A percentile compares a stretch with the other conserved stretches of the same genome.
phyloP scores from a whole-genome alignment of 1,140 invertebrate genomes.

The Tetranychus cinnabarinus region DNA sequence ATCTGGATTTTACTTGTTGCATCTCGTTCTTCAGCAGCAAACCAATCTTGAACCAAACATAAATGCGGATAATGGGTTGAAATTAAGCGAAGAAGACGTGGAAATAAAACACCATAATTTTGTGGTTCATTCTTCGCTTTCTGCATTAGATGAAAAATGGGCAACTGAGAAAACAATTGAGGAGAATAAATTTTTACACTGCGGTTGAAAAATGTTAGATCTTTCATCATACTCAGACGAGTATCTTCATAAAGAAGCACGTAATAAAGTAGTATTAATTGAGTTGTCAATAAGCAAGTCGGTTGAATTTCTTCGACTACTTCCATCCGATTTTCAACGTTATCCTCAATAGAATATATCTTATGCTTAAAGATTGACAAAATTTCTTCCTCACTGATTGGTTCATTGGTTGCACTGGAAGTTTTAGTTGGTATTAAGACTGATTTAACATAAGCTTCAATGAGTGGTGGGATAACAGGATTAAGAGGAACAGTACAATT shows the following conservation, averaged over 20 bases:
- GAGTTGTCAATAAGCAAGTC: slow-evolving; percentile 42
- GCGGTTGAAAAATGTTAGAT: slow-evolving; percentile 34
- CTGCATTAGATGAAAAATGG: slow-evolving; percentile 65
- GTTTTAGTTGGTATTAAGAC: slow-evolving; percentile 40
- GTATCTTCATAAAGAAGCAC: slow-evolving; percentile 77
- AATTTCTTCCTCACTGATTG: slow-evolving; percentile 72
- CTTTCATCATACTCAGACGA: slow-evolving; percentile 48
- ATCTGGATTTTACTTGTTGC: slow-evolving; percentile 1
- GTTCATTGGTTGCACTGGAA: slow-evolving; percentile 49
- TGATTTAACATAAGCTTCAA: slow-evolving; percentile 86
- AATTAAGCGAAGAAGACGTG: slow-evolving; percentile 53
- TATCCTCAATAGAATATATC: slow-evolving; percentile 25
- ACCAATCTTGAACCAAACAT: slow-evolving; percentile 82
- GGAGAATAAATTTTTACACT: slow-evolving; percentile 65
- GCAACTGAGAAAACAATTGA: slow-evolving; percentile 65
- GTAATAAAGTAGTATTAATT: slow-evolving; percentile 74
- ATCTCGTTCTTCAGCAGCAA: slow-evolving; percentile 21
- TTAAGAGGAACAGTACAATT: slow-evolving; percentile 61
- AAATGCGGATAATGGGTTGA: slow-evolving; percentile 84
- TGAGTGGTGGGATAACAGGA: slow-evolving; percentile 68
- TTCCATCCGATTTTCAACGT: neutral
- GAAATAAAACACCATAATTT: slow-evolving; percentile 63
- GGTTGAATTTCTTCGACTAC: slow-evolving; percentile 1
- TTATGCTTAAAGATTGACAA: slow-evolving; percentile 39
- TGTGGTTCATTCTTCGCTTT: slow-evolving; percentile 74